Evolutionary conservation across 2,888 invertebrate genomes (phyloP).

Genomic region (Erpobdella octoculata): DNA sequence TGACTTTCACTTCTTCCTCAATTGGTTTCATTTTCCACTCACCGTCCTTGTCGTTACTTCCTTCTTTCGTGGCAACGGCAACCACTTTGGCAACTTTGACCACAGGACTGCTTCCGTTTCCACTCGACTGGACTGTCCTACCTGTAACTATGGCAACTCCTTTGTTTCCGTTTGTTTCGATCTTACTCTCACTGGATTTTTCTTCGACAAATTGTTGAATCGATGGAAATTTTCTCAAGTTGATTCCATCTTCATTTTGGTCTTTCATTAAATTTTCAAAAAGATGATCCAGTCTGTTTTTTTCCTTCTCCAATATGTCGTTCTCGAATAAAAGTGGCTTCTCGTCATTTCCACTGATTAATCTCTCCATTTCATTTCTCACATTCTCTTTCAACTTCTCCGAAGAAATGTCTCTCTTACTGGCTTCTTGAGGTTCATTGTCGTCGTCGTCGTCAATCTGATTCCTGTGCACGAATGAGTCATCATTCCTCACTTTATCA

Average conservation of each 20-base stretch:
- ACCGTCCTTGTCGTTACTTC: background rate
- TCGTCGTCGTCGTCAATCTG: background rate
- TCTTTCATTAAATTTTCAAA: background rate
- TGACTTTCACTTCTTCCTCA: background rate
- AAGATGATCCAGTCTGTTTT: background rate
- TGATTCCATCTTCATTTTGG: background rate
- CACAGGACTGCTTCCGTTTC: slow-evolving; percentile 16
- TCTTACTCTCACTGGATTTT: background rate
- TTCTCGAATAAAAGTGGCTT: background rate
- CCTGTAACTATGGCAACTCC: background rate
- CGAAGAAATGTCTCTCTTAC: background rate
- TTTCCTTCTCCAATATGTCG: background rate
- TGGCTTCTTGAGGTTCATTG: background rate
- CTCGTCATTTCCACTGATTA: background rate
- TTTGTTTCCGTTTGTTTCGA: background rate
- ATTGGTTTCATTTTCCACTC: slow-evolving; percentile 18
- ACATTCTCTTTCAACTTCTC: background rate
- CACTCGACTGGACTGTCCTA: background rate
- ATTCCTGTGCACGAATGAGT: too few relatives aligned
- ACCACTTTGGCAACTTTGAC: slow-evolving; percentile 18
- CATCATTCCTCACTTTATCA: background rate
- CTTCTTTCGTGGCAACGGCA: slow-evolving; percentile 12
- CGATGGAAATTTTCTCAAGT: background rate
- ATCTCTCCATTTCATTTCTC: background rate
- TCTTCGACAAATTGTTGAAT: background rate